Conservation (phyloP, 2,888 invertebrate genomes). For the Drosophila nr. perissopoda region DNA sequence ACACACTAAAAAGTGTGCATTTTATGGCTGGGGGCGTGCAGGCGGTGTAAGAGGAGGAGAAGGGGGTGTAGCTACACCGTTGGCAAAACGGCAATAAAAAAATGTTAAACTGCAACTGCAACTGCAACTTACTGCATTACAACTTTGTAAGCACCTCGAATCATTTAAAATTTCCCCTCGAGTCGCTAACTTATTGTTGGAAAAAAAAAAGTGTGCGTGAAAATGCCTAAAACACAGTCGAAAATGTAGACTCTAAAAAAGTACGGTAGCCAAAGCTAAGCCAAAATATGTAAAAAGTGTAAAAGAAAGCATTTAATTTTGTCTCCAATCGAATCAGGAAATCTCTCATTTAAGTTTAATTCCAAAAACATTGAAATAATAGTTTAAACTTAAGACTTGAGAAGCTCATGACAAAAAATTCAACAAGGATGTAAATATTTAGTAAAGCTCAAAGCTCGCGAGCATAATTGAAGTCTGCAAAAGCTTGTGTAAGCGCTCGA, state of each 20-base stretch:
- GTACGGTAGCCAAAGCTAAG: conserved; percentile 21
- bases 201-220: conserved; percentile 30
- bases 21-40: background rate
- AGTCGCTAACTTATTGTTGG: conserved; percentile 15
- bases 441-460: background rate
- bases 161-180: conserved; percentile 1
- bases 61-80: background rate
- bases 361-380: too few relatives aligned
- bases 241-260: conserved; percentile 8
- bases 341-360: too few relatives aligned
- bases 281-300: conserved; percentile 24
- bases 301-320: background rate
- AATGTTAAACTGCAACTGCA: conserved; percentile 42
- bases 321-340: background rate
- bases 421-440: background rate
- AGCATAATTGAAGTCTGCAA: background rate
- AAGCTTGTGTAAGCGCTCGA: background rate
- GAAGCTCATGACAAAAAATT: background rate
- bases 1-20: conserved; percentile 11
- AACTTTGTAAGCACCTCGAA: conserved; percentile 43
- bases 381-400: background rate
- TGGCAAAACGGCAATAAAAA: conserved; percentile 32
- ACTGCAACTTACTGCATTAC: conserved; percentile 47
- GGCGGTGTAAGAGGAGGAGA: background rate
- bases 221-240: conserved; percentile 14